Evolutionary conservation across 2,888 invertebrate species (phyloP), one percentile per base, ranked within the genome.

Genomic region (Sympetrum striolatum): DNA sequence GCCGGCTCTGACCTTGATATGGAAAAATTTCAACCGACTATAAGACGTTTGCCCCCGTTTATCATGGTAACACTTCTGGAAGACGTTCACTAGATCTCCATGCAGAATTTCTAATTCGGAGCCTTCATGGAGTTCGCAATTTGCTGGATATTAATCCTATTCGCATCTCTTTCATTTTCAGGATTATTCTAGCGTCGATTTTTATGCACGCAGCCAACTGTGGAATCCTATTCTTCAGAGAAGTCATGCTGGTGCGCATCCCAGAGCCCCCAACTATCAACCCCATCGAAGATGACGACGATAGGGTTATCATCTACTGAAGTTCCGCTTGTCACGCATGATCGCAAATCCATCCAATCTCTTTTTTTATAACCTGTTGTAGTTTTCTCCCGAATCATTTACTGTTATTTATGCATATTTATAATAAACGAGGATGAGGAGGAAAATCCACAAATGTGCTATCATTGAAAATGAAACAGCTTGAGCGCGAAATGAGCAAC

Each of bases 201-300:
- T 31, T 93, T 1, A 91, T 93, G 35, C 93, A 94, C 91, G 73
- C 91, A 18, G 81, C 91, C 2, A 93, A 94, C 92, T 93, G 94
- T 90, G 92, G 92, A 8, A 80, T 94, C 60, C 92, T 94, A 4
- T 93, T 93, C 31, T 91, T 93, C 5, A 92, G 94, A 86, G 92
- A 93, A 90, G 93, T 93, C 91, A 91, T 91, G 64, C 93, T 94
- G 31, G 92, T 93, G 2, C 93, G 92, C 86, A 93, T 93, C 91
- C 92, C 92, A 25, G 93, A 93, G 35, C 91, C 92, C 48, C 91
- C 92, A 10, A 92, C 92, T 14, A 91, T 92, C 25, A 22, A 94
- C 92, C 91, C 94, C 93, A 15, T 93, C 90, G 81, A 94, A 90
- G 39, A 94, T 93, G 91, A 94, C 92, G 91, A 94, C 91, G 91